Conservation (phyloP, 2,113 vertebrate species). For the Sander vitreus region DNA sequence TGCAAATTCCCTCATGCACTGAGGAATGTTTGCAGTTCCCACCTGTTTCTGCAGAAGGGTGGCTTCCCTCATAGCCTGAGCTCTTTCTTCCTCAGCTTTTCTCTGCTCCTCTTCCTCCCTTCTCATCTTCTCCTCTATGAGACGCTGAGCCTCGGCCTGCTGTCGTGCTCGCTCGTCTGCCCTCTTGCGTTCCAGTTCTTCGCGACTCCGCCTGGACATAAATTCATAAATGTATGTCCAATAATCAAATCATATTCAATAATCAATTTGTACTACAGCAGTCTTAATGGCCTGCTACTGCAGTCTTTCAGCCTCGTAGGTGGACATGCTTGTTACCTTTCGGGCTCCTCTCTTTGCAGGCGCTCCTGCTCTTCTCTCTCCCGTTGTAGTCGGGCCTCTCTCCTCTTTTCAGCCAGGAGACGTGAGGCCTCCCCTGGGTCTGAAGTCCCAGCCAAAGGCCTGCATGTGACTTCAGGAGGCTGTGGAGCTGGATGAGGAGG, state of each 20-base stretch:
- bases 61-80: constrained; percentile 86
- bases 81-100: constrained; percentile 85
- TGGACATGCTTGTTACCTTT: constrained; percentile 83
- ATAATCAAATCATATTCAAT: background rate
- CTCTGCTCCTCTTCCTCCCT: constrained; percentile 87
- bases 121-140: constrained; percentile 84
- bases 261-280: background rate
- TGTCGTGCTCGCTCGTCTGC: constrained; percentile 87
- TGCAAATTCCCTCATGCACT: too few species aligned
- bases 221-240: background rate
- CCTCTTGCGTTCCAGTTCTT: constrained; percentile 87
- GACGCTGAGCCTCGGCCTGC: constrained; percentile 84
- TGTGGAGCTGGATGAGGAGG: constrained; percentile 31
- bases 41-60: constrained; percentile 92
- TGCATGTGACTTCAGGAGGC: constrained; percentile 59
- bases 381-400: constrained; percentile 91
- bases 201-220: constrained; percentile 85
- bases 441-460: constrained; percentile 88
- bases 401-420: constrained; percentile 91
- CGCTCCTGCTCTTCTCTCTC: constrained; percentile 91
- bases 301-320: background rate
- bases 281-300: background rate
- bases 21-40: background rate
- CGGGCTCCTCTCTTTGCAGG: constrained; percentile 86
- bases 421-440: constrained; percentile 91